phyloP scores from a whole-genome alignment of 1,140 invertebrate genomes.

The Drosophila obscura region DNA sequence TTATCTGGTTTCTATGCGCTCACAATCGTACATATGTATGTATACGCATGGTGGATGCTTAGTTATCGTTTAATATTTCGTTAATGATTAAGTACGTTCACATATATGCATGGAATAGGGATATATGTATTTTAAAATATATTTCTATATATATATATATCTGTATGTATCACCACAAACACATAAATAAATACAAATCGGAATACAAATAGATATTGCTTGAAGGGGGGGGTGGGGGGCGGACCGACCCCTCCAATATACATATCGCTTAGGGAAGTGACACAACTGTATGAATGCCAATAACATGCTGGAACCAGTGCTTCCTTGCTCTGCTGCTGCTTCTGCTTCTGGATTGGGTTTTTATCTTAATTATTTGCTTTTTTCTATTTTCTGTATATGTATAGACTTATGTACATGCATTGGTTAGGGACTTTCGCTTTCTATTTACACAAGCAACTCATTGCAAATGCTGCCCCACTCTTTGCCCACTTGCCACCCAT shows the following conservation, averaged over 20 bases:
- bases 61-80: constrained; percentile 65
- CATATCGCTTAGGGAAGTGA: constrained; percentile 38
- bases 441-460: constrained; percentile 56
- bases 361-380: constrained; percentile 15
- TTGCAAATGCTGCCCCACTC: constrained; percentile 1
- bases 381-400: constrained; percentile 1
- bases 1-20: constrained; percentile 26
- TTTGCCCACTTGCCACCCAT: neutral
- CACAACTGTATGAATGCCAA: constrained; percentile 62
- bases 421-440: constrained; percentile 17
- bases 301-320: constrained; percentile 37
- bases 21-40: constrained; percentile 58
- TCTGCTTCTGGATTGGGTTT: neutral
- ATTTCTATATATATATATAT: constrained; percentile 58
- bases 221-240: no score
- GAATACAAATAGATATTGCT: constrained; percentile 61
- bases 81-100: constrained; percentile 53
- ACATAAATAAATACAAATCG: constrained; percentile 66
- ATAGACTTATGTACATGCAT: constrained; percentile 52
- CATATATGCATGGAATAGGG: constrained; percentile 37
- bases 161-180: constrained; percentile 73
- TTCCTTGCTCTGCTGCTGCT: neutral
- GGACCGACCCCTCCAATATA: no score
- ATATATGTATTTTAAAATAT: constrained; percentile 70
- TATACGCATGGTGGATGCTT: constrained; percentile 36